Evolutionary conservation across 2,113 vertebrate species (phyloP).

Genomic region (Engystomops pustulosus): DNA sequence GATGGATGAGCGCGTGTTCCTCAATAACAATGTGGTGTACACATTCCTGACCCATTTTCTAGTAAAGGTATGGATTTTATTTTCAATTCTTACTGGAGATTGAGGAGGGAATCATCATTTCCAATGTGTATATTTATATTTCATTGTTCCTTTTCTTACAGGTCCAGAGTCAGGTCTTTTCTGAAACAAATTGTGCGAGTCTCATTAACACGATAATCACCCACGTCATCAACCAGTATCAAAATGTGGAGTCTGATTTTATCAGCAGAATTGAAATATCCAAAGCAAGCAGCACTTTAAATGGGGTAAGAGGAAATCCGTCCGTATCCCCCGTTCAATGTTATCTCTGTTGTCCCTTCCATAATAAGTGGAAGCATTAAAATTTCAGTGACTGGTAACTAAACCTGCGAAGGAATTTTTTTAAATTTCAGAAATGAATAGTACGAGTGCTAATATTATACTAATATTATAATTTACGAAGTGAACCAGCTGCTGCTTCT

Average conservation of each 20-base stretch:
- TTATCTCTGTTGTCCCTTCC: no score
- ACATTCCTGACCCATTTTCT: slow-evolving; percentile 96
- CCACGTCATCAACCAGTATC: slow-evolving; percentile 94
- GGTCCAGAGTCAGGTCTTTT: slow-evolving; percentile 94
- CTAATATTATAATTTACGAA: no score
- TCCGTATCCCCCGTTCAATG: no score
- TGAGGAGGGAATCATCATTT: no score
- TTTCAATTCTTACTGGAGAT: background rate
- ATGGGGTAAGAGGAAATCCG: slow-evolving; percentile 80
- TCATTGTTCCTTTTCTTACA: slow-evolving; percentile 62
- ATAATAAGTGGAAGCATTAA: no score
- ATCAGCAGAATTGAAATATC: slow-evolving; percentile 87
- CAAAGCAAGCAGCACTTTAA: slow-evolving; percentile 93
- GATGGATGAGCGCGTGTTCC: slow-evolving; percentile 95
- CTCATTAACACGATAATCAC: slow-evolving; percentile 90
- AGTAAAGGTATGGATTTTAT: slow-evolving; percentile 80
- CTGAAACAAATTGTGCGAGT: slow-evolving; percentile 92
- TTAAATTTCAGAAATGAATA: no score
- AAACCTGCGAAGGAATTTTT: no score
- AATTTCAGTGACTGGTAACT: no score
- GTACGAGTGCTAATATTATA: no score
- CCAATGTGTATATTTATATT: background rate
- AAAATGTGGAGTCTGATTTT: slow-evolving; percentile 89
- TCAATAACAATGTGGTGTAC: slow-evolving; percentile 93
- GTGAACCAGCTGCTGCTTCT: no score